Evolutionary conservation across 1,140 invertebrate genomes (phyloP), one percentile per base, ranked within the genome.

Genomic region (Campodea augens): DNA sequence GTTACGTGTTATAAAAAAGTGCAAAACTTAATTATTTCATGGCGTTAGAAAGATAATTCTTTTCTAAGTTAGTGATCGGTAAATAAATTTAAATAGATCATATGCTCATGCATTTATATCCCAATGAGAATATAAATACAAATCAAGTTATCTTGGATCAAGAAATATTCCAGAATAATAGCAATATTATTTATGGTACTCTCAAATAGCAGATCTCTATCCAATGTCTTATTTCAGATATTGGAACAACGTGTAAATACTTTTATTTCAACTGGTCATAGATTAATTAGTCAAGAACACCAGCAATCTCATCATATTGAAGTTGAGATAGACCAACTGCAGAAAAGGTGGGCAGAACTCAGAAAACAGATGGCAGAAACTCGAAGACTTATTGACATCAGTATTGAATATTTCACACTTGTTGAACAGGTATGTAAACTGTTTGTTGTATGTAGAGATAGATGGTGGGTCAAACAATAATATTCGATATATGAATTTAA

Each of bases 281-380:
- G 76, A 52, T 70, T 82, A 53, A 57, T 78, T 64, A 62, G 4
- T 59, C 62, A 32, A 47, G 62, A 69, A 51, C 69, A 71, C 49
- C 64, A 72, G 43, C 68, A 77, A 38, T 68, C 74, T 18, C 59
- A 65, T 12, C 68, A 72, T 49, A 69, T 82, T 5, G 57, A 70
- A 53, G 63, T 62, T 19, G 75, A 86, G 55, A 61, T 86, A 5
- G 62, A 66, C 12, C 69, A 73, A 48, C 62, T 88, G 38, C 68
- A 75, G 54, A 69, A 73, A 5, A 76, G 79, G 57, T 84, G 81
- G 78, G 69, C 73, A 21, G 70, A 71, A 47, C 72, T 89, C 54
- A 75, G 78, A 54, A 67, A 66, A 19, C 72, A 77, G 57, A 72
- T 84, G 10, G 66, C 68, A 27, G 71, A 77, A 44, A 78, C 74